These are phyloP conservation scores for Protodeltote pygarga DNA, from an alignment of 2,888 invertebrate genomes.

Conservation along the genomic window DNA sequence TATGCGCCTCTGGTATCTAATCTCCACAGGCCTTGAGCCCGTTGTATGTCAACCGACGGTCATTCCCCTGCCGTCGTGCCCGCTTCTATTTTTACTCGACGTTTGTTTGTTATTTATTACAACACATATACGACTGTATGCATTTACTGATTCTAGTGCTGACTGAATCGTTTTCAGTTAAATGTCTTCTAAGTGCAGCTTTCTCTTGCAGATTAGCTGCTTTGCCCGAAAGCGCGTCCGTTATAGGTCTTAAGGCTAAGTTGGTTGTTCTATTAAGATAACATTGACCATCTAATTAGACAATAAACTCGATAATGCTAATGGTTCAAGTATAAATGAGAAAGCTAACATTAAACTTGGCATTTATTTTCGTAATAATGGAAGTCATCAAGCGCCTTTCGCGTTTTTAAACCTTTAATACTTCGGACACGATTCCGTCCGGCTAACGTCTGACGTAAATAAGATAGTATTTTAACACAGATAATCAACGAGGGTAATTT, in stretches of 20 bases:
- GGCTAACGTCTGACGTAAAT: slow-evolving; percentile 45
- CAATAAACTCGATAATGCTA: slow-evolving; percentile 8
- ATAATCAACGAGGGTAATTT: slow-evolving; percentile 48
- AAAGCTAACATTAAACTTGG: slow-evolving; percentile 1
- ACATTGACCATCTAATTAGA: slow-evolving; percentile 3
- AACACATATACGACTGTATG: slow-evolving; percentile 49
- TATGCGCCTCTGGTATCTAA: slow-evolving; percentile 81
- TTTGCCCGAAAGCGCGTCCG: background rate
- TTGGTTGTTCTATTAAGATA: background rate
- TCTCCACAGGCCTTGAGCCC: slow-evolving; percentile 83
- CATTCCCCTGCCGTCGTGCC: slow-evolving; percentile 75
- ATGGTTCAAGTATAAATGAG: slow-evolving; percentile 6
- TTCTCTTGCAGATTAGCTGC: background rate
- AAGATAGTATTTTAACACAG: slow-evolving; percentile 53
- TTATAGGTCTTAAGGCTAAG: background rate
- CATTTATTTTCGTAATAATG: background rate
- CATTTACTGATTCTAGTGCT: slow-evolving; percentile 53
- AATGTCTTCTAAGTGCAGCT: background rate
- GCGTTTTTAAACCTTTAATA: background rate
- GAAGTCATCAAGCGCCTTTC: slow-evolving; percentile 1
- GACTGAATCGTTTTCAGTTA: slow-evolving; percentile 1
- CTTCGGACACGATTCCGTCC: slow-evolving; percentile 27
- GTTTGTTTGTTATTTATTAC: slow-evolving; percentile 82
- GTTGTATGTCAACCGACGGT: slow-evolving; percentile 84
- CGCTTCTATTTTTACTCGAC: slow-evolving; percentile 79